Conservation (phyloP, 37 sponge, comb jelly and placozoan species). For the Dysidea cf. avara region DNA sequence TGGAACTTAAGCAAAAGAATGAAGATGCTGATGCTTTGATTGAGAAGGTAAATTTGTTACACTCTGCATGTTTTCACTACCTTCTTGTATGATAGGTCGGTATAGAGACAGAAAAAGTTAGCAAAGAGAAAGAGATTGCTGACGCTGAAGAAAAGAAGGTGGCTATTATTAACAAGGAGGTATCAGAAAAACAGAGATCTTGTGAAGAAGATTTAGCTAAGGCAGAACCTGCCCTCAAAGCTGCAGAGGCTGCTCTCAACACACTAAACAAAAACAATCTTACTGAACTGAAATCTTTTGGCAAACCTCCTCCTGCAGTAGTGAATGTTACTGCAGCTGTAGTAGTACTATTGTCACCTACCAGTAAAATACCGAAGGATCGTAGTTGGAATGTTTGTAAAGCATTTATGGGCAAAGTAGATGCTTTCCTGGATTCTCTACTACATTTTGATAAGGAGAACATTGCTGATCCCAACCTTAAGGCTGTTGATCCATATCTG, state of each 20-base stretch:
- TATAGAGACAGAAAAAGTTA: constrained; percentile 92
- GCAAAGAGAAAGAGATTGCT: constrained; percentile 96
- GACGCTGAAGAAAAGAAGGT: constrained; percentile 99
- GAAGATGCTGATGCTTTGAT: constrained; percentile 98
- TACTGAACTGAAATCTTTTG: constrained; percentile 98
- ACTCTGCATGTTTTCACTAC: background rate
- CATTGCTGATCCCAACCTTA: constrained; percentile 84
- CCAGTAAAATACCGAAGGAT: constrained; percentile 95
- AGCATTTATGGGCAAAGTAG: constrained; percentile 93
- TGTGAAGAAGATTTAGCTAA: constrained; percentile 95
- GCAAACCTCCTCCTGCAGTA: constrained; percentile 96
- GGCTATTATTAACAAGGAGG: constrained; percentile 89
- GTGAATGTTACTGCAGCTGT: constrained; percentile 94
- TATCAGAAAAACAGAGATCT: constrained; percentile 86
- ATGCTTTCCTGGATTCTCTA: constrained; percentile 88
- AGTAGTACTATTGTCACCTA: constrained; percentile 84
- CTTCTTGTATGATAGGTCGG: constrained; percentile 76
- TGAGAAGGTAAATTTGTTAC: constrained; percentile 72
- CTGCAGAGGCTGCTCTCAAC: constrained; percentile 91
- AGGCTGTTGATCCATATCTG: constrained; percentile 89
- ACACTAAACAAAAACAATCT: constrained; percentile 97
- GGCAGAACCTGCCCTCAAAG: constrained; percentile 95
- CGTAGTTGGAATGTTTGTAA: constrained; percentile 91
- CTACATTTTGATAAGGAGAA: constrained; percentile 98
- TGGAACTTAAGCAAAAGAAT: constrained; percentile 98